Conservation (phyloP, 2,113 vertebrate genomes). For the Anseranas semipalmata region DNA sequence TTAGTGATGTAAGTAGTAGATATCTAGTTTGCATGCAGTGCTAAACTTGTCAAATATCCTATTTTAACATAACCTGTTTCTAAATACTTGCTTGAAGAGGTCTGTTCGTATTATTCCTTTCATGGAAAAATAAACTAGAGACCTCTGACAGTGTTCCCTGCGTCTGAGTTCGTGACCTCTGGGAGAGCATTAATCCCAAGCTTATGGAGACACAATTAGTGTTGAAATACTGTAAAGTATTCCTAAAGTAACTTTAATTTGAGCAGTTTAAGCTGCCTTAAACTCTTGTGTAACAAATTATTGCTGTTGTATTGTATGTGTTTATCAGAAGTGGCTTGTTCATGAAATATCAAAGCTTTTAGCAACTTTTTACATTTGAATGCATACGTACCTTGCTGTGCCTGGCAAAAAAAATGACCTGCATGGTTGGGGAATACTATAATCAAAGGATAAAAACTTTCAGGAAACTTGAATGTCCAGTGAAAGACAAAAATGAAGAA, state of each 20-base stretch:
- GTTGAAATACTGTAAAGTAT: background rate
- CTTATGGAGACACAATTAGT: background rate
- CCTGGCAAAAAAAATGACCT: background rate
- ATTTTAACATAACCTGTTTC: background rate
- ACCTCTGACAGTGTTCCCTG: background rate
- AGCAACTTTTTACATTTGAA: background rate
- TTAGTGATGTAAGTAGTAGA: background rate
- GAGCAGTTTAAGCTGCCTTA: background rate
- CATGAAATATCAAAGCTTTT: background rate
- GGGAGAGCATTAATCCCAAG: background rate
- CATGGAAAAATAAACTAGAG: background rate
- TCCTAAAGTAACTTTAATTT: background rate
- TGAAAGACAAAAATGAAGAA: background rate
- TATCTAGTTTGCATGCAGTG: background rate
- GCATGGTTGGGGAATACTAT: background rate
- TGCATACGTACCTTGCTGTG: background rate
- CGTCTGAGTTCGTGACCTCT: background rate
- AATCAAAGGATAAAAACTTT: background rate
- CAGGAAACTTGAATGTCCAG: background rate
- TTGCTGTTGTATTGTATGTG: background rate
- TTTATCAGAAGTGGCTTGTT: background rate
- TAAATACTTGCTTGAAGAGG: background rate
- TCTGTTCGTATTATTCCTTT: background rate
- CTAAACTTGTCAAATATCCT: background rate
- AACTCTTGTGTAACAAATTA: background rate